Evolutionary conservation across 2,797 vertebrate species (phyloP), one percentile per base, ranked within the genome.

Genomic region (Acipenser ruthenus): DNA sequence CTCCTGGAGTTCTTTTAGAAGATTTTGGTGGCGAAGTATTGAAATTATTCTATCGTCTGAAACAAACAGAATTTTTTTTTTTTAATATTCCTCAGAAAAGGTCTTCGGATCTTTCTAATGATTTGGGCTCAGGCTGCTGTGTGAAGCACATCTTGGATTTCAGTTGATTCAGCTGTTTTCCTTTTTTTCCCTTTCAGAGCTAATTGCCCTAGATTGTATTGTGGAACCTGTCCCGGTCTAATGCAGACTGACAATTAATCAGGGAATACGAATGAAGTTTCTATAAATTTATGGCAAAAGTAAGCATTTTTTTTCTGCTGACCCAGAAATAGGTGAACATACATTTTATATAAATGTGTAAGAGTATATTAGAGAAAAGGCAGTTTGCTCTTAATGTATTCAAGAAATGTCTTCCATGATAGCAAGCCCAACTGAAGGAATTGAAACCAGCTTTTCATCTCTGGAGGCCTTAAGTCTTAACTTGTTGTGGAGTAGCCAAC

Each of bases 21-120:
- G 88, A 74, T 94, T 95, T 67, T 86, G 92, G 73, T 93, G 96
- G 50, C 93, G 91, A 64, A 98, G 92, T 71, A 98, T 89, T 13
- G 91, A 90, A 74, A 94, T 89, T 59, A 99, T 92, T 69, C 93
- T 85, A 74, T 96, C 92, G 76, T 97, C 96, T 99, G 88, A 53
- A 85, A 79, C 0, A 75, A 64, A 47, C n/a, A 15, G 37, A 66
- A 37, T 37, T 37, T 4, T 37, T 37, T 37, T 37, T 37, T 37
- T 37, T 37, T 37, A 37, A 37, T 37, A 37, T 37, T 37, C 37
- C 3, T 37, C 37, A 37, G 5, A 37, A 37, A 37, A 37, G 0
- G 37, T 37, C 37, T 37, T 37, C 37, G 1, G 37, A 37, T 37
- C 37, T 37, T 37, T 37, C 37, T 37, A 37, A 37, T 37, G 37